These are phyloP conservation scores for Pogona vitticeps DNA, from an alignment of 2,113 vertebrate species.

Conservation along the genomic window DNA sequence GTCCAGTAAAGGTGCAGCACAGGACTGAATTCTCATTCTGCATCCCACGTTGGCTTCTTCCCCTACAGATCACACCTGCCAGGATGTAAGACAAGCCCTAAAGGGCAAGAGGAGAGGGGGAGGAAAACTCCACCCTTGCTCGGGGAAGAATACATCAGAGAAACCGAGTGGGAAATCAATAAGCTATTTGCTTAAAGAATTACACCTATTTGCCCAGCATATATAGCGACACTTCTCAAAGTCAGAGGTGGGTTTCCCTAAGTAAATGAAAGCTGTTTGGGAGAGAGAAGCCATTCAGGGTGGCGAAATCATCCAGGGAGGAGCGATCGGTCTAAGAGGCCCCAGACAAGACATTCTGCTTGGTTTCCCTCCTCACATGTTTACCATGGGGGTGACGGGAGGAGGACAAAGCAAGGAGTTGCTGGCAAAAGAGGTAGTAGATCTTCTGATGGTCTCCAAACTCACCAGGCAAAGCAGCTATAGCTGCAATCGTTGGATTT, in stretches of 20 bases:
- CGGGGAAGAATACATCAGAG: background rate
- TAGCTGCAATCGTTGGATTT: background rate
- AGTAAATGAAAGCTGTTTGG: background rate
- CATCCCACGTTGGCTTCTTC: background rate
- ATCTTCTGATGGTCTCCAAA: background rate
- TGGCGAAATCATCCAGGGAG: background rate
- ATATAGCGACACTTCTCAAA: constrained; percentile 9
- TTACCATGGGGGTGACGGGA: background rate
- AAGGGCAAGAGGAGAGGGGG: background rate
- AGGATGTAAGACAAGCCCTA: background rate
- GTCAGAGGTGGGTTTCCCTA: background rate
- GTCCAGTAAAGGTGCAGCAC: too few species aligned
- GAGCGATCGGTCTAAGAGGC: background rate
- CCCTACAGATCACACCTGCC: background rate
- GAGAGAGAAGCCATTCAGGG: background rate
- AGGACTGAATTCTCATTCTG: background rate
- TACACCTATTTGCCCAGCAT: constrained; percentile 25
- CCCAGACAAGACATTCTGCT: background rate
- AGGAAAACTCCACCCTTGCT: background rate
- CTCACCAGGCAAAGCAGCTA: background rate
- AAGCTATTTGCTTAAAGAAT: constrained; percentile 33
- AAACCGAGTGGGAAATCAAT: background rate
- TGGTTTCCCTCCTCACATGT: too few species aligned
- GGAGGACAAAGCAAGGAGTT: background rate
- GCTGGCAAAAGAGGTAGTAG: background rate